These are phyloP conservation scores for Malurus alboscapulatus DNA, from an alignment of 2,113 vertebrate species.

Conservation along the genomic window DNA sequence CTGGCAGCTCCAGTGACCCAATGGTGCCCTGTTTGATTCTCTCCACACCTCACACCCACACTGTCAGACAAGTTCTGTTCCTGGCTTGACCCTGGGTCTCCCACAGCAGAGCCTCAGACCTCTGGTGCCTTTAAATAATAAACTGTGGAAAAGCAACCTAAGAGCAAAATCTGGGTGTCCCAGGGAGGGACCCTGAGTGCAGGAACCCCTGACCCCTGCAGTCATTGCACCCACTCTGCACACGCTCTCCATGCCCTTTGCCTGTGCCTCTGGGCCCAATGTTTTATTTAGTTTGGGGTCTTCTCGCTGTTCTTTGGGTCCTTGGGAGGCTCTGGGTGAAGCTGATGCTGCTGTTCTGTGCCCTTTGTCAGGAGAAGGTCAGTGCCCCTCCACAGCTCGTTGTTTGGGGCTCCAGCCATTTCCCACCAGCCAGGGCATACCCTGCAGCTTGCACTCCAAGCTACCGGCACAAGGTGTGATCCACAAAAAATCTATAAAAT, in stretches of 20 bases:
- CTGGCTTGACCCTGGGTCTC: accelerated
- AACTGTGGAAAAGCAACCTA: neutral
- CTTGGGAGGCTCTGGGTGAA: neutral
- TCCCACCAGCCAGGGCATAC: too few relatives aligned
- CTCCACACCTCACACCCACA: neutral
- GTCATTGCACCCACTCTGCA: neutral
- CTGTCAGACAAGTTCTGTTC: neutral
- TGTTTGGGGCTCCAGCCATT: neutral
- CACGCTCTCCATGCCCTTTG: neutral
- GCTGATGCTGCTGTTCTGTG: neutral
- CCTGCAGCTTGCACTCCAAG: too few relatives aligned
- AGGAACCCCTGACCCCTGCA: neutral
- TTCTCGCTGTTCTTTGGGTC: neutral
- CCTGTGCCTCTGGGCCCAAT: too few relatives aligned
- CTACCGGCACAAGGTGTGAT: neutral
- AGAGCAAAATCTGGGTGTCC: neutral
- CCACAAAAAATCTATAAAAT: neutral
- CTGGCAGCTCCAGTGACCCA: accelerated
- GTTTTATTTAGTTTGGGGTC: neutral
- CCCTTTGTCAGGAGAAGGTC: neutral
- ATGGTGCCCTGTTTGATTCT: neutral
- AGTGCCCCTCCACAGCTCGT: neutral
- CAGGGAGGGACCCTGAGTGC: neutral
- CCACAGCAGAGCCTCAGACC: neutral
- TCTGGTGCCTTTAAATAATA: neutral